These are phyloP conservation scores for Watsonalla binaria DNA, from an alignment of 2,888 invertebrate genomes.

Conservation along the genomic window DNA sequence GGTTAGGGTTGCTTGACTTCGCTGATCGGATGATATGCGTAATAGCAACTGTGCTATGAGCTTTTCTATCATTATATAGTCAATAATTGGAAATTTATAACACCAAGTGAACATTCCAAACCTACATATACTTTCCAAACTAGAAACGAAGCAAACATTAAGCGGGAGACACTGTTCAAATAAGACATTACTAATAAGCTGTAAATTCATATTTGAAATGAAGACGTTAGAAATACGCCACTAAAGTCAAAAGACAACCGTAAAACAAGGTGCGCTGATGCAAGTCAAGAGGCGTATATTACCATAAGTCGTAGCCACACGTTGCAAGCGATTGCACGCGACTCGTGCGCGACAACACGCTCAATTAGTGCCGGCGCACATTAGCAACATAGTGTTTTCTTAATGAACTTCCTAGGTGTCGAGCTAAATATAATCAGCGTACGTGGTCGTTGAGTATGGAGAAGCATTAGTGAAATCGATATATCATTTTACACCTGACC, in stretches of 20 bases:
- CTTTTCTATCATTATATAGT: too few species aligned
- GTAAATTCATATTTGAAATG: neutral
- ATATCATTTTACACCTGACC: too few species aligned
- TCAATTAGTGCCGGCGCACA: slow-evolving; percentile 46
- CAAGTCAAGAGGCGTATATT: neutral
- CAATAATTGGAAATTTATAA: too few species aligned
- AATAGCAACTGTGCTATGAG: too few species aligned
- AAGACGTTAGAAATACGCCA: neutral
- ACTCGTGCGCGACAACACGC: slow-evolving; percentile 19
- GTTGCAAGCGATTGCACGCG: slow-evolving; percentile 1
- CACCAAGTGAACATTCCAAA: too few species aligned
- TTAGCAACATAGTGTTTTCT: slow-evolving; percentile 41
- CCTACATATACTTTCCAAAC: too few species aligned
- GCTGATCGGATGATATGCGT: too few species aligned
- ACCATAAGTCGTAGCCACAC: slow-evolving; percentile 9
- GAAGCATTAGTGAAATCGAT: slow-evolving; percentile 9
- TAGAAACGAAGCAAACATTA: too few species aligned
- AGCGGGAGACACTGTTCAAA: neutral
- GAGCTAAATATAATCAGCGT: slow-evolving; percentile 43
- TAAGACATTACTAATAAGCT: neutral
- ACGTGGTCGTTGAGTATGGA: slow-evolving; percentile 15
- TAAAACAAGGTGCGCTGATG: neutral
- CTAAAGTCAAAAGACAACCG: neutral
- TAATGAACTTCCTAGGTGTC: slow-evolving; percentile 58
- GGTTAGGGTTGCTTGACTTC: too few species aligned